Evolutionary conservation across 2,113 vertebrate genomes (phyloP), one percentile per base, ranked within the genome.

Genomic region (Centropus unirufus): DNA sequence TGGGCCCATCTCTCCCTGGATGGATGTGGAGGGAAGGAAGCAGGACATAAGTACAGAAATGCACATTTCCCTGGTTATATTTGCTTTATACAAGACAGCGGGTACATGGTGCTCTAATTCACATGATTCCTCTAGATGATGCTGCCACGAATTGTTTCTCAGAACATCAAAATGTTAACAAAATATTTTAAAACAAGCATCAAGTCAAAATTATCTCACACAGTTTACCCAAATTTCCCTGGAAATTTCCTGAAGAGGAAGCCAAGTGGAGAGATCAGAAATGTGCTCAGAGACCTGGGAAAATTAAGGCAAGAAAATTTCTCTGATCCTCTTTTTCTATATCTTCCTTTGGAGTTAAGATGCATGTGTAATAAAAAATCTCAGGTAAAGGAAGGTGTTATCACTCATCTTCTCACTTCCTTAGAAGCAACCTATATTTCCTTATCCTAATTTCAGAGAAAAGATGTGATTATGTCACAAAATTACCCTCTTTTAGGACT

Each of bases 1-100:
- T 18, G 99, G 99, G 92, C 99, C 99, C 99, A 99, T 99, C 98
- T 99, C 99, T 92, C 99, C 99, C 99, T 99, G 94, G 44, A 75
- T 62, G 42, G 77, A 67, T 78, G 67, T 20, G 26, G 67, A 86
- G 58, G 68, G 90, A 94, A 95, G 75, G 64, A 92, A 92, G 46
- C 30, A 95, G 66, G 61, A 67, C 3, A 3, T 96, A 21, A 93
- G 52, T 29, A 42, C 17, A 55, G 27, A 61, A 47, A 86, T 39
- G 18, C 23, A 30, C 5, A 5, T 21, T 70, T n/a, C 42, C 13
- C 40, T 64, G 34, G 32, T 49, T 76, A 51, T 15, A 69, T 6
- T 6, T 59, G 24, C 46, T 26, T 69, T 12, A 8, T 24, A 29
- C n/a, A 72, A 68, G 52, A 68, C 23, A 89, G 29, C 54, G 82